Percentiles rank a stretch among this genome's conserved stretches.
phyloP scores from a whole-genome alignment of 2,888 invertebrate genomes.

The Drosophila paucipuncta region DNA sequence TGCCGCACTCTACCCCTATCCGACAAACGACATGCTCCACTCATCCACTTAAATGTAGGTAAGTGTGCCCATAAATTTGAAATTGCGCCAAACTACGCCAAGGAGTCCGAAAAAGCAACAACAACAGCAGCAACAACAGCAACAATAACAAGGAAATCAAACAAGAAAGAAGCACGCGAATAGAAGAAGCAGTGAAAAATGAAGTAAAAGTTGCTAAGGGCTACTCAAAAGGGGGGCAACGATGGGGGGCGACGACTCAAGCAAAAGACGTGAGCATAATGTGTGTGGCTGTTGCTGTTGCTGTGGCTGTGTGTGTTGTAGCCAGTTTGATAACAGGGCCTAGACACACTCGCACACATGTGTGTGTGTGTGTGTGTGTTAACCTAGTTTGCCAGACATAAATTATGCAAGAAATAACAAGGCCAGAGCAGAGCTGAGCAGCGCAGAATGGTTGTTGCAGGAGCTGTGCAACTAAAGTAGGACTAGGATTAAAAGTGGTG shows the following conservation, averaged over 20 bases:
- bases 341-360: slow-evolving; percentile 35
- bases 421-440: slow-evolving; percentile 17
- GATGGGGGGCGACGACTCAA: not conserved
- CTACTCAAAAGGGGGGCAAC: not conserved
- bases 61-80: slow-evolving; percentile 69
- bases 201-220: slow-evolving; percentile 39
- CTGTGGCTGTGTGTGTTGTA: slow-evolving; percentile 26
- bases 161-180: slow-evolving; percentile 44
- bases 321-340: slow-evolving; percentile 58
- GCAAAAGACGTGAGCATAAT: slow-evolving; percentile 69
- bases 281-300: slow-evolving; percentile 14
- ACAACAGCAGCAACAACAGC: slow-evolving; percentile 1
- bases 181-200: slow-evolving; percentile 22
- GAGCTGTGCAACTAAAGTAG: slow-evolving; percentile 5
- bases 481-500: not conserved
- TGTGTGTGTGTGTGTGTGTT: slow-evolving; percentile 50
- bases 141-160: slow-evolving; percentile 22
- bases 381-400: slow-evolving; percentile 78
- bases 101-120: slow-evolving; percentile 35
- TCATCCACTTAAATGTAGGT: slow-evolving; percentile 37
- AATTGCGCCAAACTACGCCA: slow-evolving; percentile 69
- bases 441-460: slow-evolving; percentile 4
- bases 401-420: slow-evolving; percentile 75
- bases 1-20: not conserved
- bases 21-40: slow-evolving; percentile 8